Percentiles rank a stretch among this genome's conserved stretches.
phyloP scores from a whole-genome alignment of 37 sponge, comb jelly and placozoan species.

The Petrosia ficiformis region DNA sequence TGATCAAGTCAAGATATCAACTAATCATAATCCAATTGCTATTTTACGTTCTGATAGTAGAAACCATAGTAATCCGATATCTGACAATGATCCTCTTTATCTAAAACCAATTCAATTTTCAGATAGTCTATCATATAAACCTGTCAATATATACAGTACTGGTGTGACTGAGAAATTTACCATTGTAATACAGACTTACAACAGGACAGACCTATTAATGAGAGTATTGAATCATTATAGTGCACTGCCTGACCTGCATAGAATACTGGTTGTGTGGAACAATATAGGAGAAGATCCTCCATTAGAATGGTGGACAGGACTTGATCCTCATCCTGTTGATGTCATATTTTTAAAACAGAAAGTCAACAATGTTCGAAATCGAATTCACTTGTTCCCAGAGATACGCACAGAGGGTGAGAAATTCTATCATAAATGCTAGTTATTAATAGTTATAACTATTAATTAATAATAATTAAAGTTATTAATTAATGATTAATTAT shows the following conservation, averaged over 20 bases:
- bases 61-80: too few relatives aligned
- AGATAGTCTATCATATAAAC: too few relatives aligned
- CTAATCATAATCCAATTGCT: too few relatives aligned
- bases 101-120: too few relatives aligned
- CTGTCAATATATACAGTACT: too few relatives aligned
- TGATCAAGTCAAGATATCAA: too few relatives aligned
- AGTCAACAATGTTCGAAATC: background rate
- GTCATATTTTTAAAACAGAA: background rate
- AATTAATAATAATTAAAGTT: background rate
- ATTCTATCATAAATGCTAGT: too few relatives aligned
- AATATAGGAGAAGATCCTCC: conserved; percentile 24
- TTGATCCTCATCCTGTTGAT: conserved; percentile 24
- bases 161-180: conserved; percentile 40
- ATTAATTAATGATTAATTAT: too few relatives aligned
- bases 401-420: background rate
- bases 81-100: too few relatives aligned
- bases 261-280: conserved; percentile 56
- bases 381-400: background rate
- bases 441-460: too few relatives aligned
- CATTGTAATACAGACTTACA: conserved; percentile 38
- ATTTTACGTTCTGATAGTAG: too few relatives aligned
- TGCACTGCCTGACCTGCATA: conserved; percentile 9
- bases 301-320: conserved; percentile 14
- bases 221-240: conserved; percentile 34
- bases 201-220: conserved; percentile 42